These are phyloP conservation scores for Temnothorax unifasciatus DNA, from an alignment of 2,888 invertebrate genomes.

Conservation along the genomic window DNA sequence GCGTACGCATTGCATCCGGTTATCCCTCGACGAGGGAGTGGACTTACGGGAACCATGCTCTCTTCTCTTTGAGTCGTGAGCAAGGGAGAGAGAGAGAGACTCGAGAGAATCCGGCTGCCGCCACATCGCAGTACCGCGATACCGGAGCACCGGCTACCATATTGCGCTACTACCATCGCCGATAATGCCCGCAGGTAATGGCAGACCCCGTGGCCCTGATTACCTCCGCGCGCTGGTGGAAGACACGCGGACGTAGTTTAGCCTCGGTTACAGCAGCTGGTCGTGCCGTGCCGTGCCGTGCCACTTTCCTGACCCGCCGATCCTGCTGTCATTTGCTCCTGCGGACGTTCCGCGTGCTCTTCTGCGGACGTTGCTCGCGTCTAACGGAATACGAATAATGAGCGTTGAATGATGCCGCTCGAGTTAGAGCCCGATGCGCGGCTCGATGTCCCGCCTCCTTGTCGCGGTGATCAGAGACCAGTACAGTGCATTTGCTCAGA, in stretches of 20 bases:
- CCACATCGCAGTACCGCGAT: conserved; percentile 20
- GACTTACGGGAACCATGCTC: neutral
- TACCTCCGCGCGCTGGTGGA: conserved; percentile 49
- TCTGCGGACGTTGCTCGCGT: conserved; percentile 6
- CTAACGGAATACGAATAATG: conserved; percentile 50
- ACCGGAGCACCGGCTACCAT: conserved; percentile 42
- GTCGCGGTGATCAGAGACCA: conserved; percentile 3
- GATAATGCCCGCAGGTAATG: conserved; percentile 68
- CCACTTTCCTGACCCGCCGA: conserved; percentile 46
- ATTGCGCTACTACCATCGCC: conserved; percentile 46
- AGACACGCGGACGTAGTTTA: conserved; percentile 53
- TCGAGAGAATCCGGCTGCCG: neutral
- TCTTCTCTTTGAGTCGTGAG: neutral
- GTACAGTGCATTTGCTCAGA: conserved; percentile 10
- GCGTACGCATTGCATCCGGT: conserved; percentile 52
- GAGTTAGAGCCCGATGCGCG: conserved; percentile 19
- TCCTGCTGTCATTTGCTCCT: conserved; percentile 59
- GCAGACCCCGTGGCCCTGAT: conserved; percentile 61
- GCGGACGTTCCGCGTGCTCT: conserved; percentile 53
- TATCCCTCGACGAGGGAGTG: conserved; percentile 15
- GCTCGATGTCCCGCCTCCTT: conserved; percentile 8
- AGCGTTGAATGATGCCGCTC: conserved; percentile 45
- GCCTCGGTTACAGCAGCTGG: conserved; percentile 56
- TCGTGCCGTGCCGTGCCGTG: conserved; percentile 36
- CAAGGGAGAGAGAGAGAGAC: neutral